Percentiles rank a stretch among this genome's conserved stretches.
phyloP scores from a whole-genome alignment of 1,140 invertebrate genomes.

The Aricia agestis region DNA sequence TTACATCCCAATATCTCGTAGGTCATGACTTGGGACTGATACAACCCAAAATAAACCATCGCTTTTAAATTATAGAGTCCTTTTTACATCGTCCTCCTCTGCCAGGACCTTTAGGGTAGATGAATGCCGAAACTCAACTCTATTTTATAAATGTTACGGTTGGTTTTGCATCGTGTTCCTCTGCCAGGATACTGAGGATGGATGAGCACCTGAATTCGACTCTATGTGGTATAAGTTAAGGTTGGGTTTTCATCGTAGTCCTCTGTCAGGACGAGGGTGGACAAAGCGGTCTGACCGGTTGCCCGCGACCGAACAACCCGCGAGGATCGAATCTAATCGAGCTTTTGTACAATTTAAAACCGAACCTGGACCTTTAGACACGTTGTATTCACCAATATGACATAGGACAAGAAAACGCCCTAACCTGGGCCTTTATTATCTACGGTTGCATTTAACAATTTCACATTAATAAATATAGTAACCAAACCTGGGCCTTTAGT shows the following conservation, averaged over 20 bases:
- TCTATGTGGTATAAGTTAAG: conserved; percentile 40
- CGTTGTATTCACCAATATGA: too few species aligned
- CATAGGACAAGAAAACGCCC: too few species aligned
- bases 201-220: conserved; percentile 33
- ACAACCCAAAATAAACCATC: too few species aligned
- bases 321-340: conserved; percentile 2
- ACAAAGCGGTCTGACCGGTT: conserved; percentile 63
- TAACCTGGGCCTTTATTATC: too few species aligned
- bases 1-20: conserved; percentile 40
- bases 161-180: conserved; percentile 56
- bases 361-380: not conserved
- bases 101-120: too few species aligned
- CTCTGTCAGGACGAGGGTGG: conserved; percentile 59
- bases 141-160: conserved; percentile 37
- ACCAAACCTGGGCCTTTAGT: too few species aligned
- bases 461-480: too few species aligned
- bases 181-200: conserved; percentile 34
- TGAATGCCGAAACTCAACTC: conserved; percentile 29
- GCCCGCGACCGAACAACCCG: not conserved
- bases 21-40: conserved; percentile 9
- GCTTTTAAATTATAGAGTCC: too few species aligned
- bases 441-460: too few species aligned
- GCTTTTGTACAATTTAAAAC: not conserved
- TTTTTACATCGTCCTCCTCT: too few species aligned
- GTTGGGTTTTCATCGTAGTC: conserved; percentile 58